phyloP scores from a whole-genome alignment of 2,797 vertebrate species.

The Sebastes matsubarae region DNA sequence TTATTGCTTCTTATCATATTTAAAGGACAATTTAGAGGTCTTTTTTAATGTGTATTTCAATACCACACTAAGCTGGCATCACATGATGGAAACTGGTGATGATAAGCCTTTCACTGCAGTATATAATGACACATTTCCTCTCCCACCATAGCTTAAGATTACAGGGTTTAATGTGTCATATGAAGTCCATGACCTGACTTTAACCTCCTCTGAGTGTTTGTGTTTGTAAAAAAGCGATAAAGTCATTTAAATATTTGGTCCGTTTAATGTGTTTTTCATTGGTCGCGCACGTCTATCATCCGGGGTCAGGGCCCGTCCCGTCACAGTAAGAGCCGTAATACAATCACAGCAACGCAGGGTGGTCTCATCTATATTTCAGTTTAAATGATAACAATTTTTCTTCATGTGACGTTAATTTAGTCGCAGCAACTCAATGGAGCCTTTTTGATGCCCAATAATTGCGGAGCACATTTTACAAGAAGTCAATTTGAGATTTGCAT shows the following conservation, averaged over 20 bases:
- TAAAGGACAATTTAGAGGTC: neutral
- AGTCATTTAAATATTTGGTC: constrained; percentile 9
- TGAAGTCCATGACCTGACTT: constrained; percentile 31
- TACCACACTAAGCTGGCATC: neutral
- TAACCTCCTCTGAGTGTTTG: constrained; percentile 45
- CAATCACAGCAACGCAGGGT: constrained; percentile 36
- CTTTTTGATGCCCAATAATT: constrained; percentile 74
- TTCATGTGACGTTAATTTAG: constrained; percentile 73
- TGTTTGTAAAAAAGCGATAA: constrained; percentile 16
- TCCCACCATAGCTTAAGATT: constrained; percentile 12
- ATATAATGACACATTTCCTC: constrained; percentile 5
- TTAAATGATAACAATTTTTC: constrained; percentile 62
- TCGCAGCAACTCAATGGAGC: constrained; percentile 54
- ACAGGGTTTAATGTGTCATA: constrained; percentile 25
- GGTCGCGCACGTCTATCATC: constrained; percentile 4
- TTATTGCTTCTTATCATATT: neutral
- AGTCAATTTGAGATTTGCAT: constrained; percentile 76
- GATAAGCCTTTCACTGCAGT: constrained; percentile 16
- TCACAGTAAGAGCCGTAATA: constrained; percentile 13
- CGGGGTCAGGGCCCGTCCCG: constrained; percentile 1
- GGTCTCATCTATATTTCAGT: constrained; percentile 42
- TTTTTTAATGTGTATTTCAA: constrained; percentile 19
- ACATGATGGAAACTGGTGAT: neutral
- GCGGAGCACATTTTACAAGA: constrained; percentile 74
- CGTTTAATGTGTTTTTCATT: constrained; percentile 18